Conservation (phyloP, 37 sponge, comb jelly and placozoan species). For the Halichondria panicea region DNA sequence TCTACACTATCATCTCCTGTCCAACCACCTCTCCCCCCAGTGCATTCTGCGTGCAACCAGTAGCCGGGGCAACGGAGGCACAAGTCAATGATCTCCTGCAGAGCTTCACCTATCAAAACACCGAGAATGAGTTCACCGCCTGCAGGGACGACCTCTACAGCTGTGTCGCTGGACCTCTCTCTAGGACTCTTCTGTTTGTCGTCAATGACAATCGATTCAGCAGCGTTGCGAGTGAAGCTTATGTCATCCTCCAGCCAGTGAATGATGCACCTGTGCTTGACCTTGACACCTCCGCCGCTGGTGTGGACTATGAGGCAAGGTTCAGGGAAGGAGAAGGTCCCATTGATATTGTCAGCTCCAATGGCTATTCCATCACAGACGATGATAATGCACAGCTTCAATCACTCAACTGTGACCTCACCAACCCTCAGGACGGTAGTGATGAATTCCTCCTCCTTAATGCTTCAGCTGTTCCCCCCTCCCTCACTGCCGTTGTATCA, state of each 20-base stretch:
- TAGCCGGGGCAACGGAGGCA: constrained; percentile 1
- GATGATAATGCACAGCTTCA: constrained; percentile 37
- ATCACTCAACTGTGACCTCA: constrained; percentile 34
- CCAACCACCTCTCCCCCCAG: not conserved
- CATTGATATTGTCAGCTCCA: constrained; percentile 25
- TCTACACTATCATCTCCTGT: not conserved
- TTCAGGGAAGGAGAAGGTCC: constrained; percentile 46
- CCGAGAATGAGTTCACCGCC: constrained; percentile 45
- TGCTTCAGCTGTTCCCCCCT: constrained; percentile 15
- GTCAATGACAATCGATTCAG: constrained; percentile 48
- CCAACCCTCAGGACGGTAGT: constrained; percentile 29
- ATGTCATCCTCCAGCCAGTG: constrained; percentile 27
- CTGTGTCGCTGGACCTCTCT: constrained; percentile 31
- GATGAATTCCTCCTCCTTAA: constrained; percentile 6
- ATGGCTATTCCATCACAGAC: constrained; percentile 37
- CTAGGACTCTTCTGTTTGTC: constrained; percentile 42
- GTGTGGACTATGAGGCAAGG: not conserved
- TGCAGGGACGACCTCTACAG: constrained; percentile 24
- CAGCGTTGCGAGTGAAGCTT: constrained; percentile 30
- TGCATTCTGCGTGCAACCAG: constrained; percentile 16
- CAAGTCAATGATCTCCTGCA: constrained; percentile 27
- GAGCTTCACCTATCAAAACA: constrained; percentile 54
- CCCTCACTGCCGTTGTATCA: constrained; percentile 4
- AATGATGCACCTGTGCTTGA: constrained; percentile 65
- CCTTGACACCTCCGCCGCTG: constrained; percentile 30